Percentiles rank a stretch among this genome's conserved stretches.
These are phyloP conservation scores for Apodemia duryi DNA, from an alignment of 2,888 invertebrate species.

Conservation along the genomic window DNA sequence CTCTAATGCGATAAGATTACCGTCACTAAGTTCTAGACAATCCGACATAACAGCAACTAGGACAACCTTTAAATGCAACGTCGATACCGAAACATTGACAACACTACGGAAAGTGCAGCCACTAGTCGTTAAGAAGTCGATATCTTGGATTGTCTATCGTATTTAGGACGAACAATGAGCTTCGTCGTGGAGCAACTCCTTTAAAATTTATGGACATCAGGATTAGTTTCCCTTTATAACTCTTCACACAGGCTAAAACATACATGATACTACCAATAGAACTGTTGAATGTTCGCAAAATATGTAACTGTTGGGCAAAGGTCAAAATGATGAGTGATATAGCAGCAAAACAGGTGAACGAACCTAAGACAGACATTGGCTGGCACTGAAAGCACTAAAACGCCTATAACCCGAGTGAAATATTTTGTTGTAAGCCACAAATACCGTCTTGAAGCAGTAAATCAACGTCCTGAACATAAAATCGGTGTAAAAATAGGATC, in stretches of 20 bases:
- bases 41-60: slow-evolving; percentile 20
- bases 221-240: too few species aligned
- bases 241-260: neutral
- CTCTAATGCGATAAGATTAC: slow-evolving; percentile 74
- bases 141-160: neutral
- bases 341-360: slow-evolving; percentile 48
- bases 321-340: slow-evolving; percentile 44
- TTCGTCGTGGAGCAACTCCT: neutral
- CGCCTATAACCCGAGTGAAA: slow-evolving; percentile 47
- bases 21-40: slow-evolving; percentile 43
- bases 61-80: slow-evolving; percentile 11
- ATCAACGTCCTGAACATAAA: slow-evolving; percentile 48
- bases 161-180: neutral
- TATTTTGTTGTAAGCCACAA: slow-evolving; percentile 55
- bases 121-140: neutral
- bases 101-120: neutral
- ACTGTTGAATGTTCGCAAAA: neutral
- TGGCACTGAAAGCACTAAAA: slow-evolving; percentile 56
- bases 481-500: slow-evolving; percentile 51
- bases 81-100: neutral
- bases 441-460: slow-evolving; percentile 52
- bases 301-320: slow-evolving; percentile 26
- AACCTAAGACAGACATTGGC: slow-evolving; percentile 47
- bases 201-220: neutral
- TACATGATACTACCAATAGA: neutral